phyloP scores from a whole-genome alignment of 37 sponge, comb jelly and placozoan genomes.

The Mnemiopsis leidyi region DNA sequence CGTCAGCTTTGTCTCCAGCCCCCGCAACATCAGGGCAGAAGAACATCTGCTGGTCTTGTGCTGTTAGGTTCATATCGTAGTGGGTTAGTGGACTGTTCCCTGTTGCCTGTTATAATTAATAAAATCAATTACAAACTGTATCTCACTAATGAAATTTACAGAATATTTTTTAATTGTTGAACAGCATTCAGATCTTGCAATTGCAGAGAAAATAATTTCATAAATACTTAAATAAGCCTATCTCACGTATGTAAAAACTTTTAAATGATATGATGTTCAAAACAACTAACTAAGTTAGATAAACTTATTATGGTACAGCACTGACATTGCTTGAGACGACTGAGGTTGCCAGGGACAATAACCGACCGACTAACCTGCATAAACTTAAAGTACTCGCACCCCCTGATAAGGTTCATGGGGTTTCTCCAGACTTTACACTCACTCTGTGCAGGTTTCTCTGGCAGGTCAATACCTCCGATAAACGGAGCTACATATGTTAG shows the following conservation, averaged over 20 bases:
- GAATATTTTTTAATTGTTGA: too few species aligned
- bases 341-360: too few species aligned
- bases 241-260: not conserved
- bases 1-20: conserved; percentile 61
- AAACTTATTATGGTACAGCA: too few species aligned
- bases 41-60: conserved; percentile 70
- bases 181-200: too few species aligned
- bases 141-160: too few species aligned
- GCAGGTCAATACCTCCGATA: conserved; percentile 60
- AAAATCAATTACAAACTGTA: too few species aligned
- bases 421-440: conserved; percentile 69
- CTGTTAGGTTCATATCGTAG: conserved; percentile 70
- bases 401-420: conserved; percentile 76
- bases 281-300: too few species aligned
- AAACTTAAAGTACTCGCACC: conserved; percentile 77
- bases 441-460: conserved; percentile 58
- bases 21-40: conserved; percentile 70
- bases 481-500: conserved; percentile 53
- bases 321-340: too few species aligned
- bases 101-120: conserved; percentile 47
- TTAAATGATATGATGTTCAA: too few species aligned
- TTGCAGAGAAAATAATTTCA: too few species aligned
- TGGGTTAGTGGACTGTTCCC: conserved; percentile 70
- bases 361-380: conserved; percentile 60
- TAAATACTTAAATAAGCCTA: too few species aligned